Conservation (phyloP, 2,113 vertebrate species). For the Solenodon paradoxus region DNA sequence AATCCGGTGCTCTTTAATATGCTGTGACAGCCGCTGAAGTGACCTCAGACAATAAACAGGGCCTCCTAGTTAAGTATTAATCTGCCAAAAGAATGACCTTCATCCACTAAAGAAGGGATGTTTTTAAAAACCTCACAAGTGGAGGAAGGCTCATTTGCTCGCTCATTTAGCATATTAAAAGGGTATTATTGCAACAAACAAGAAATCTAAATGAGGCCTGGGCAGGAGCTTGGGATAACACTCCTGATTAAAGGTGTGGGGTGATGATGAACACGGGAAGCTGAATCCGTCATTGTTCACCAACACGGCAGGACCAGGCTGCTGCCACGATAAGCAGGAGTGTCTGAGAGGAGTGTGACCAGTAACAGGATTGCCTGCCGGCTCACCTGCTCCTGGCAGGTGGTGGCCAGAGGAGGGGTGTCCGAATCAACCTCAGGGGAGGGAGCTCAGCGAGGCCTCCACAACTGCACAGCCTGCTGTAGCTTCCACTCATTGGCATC, state of each 20-base stretch:
- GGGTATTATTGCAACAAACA: conserved; percentile 82
- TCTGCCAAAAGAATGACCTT: conserved; percentile 79
- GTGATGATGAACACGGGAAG: conserved; percentile 55
- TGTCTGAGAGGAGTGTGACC: no score
- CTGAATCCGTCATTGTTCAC: conserved; percentile 43
- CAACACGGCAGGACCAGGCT: conserved; percentile 57
- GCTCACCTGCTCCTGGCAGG: accelerated
- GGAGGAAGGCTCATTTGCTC: conserved; percentile 76
- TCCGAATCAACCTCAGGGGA: not conserved
- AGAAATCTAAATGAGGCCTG: conserved; percentile 80
- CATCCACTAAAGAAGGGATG: conserved; percentile 66
- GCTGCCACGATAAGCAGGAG: not conserved
- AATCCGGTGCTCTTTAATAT: conserved; percentile 51
- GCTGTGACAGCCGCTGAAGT: conserved; percentile 25
- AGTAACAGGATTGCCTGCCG: no score
- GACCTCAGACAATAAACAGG: conserved; percentile 64
- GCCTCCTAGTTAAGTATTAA: conserved; percentile 52
- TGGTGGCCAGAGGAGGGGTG: not conserved
- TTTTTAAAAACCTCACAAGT: conserved; percentile 62
- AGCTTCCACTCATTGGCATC: not conserved
- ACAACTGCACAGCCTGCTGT: no score
- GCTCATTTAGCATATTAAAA: conserved; percentile 84
- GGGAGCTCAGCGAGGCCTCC: not conserved
- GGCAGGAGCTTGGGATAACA: conserved; percentile 70
- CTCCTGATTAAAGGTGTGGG: conserved; percentile 78